Base-by-base conservation (phyloP, 2,113 vertebrate genomes). In the Paramormyrops kingsleyae region DNA sequence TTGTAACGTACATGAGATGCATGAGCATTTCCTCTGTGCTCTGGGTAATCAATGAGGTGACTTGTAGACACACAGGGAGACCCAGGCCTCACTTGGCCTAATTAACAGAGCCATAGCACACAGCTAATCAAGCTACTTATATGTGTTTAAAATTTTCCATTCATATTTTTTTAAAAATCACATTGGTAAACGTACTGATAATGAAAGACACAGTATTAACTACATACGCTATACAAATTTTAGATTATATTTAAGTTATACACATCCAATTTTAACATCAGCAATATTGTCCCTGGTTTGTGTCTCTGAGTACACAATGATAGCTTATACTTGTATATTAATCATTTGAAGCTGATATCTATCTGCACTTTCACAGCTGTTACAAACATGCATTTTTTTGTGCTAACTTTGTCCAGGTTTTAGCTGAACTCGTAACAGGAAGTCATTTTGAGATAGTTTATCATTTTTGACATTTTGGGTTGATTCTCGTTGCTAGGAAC, bases 1-100 rank as follows among this genome's bases (percentile, higher is more conserved):
- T 99, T 99, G 98, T 98, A 98, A 99, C 98, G 97, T 97, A 97
- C 96, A 96, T 96, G 97, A 97, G 97, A 98, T 97, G 97, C 98
- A 98, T 96, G 96, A 98, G 97, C 97, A 97, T 98, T 98, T 98
- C 97, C 97, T 97, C 97, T 97, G 93, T 96, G 96, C 96, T 96
- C 95, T 95, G 97, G 97, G 96, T 97, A 98, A 99, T 99, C 98
- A 98, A 98, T 98, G 97, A 96, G 96, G 97, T 96, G 97, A 96
- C 96, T 97, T 95, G 96, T 91, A 90, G 93, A 94, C 94, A 95
- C 94, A 93, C 93, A 93, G 93, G 91, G 93, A 94, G 94, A 94
- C 93, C 93, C 93, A 94, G 90, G 91, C 91, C 62, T 92, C 5
- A 59, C 83, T 91, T 91, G 24, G 89, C 89, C 92, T 94, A 95